phyloP scores from a whole-genome alignment of 1,140 invertebrate genomes.

The Habropoda laboriosa region DNA sequence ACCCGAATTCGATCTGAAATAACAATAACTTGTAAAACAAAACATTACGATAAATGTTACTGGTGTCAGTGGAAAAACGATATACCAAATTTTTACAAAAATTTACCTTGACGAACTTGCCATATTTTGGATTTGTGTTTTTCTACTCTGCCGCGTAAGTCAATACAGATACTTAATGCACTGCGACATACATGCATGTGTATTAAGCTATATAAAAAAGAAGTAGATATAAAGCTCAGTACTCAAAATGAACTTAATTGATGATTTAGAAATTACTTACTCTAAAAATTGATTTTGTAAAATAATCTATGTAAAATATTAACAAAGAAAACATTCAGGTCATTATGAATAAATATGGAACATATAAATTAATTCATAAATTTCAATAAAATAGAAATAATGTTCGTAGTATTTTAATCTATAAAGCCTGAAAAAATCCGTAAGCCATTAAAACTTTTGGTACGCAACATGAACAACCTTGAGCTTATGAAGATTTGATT shows the following conservation, averaged over 20 bases:
- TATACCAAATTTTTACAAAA: slow-evolving; percentile 10
- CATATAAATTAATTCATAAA: neutral
- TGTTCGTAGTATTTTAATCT: too few relatives aligned
- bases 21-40: neutral
- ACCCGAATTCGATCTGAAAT: neutral
- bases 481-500: too few relatives aligned
- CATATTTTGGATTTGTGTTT: slow-evolving; percentile 63
- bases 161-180: slow-evolving; percentile 14
- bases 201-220: neutral
- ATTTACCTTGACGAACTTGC: slow-evolving; percentile 73
- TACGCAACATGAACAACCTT: too few relatives aligned
- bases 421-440: too few relatives aligned
- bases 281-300: neutral
- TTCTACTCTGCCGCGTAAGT: slow-evolving; percentile 37
- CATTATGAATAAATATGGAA: neutral
- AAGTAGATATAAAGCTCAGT: neutral
- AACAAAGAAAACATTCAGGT: neutral
- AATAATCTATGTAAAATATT: neutral
- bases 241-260: neutral
- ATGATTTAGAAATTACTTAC: neutral
- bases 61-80: neutral
- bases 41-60: neutral
- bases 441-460: too few relatives aligned
- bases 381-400: neutral
- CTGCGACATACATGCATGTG: neutral